phyloP scores from a whole-genome alignment of 2,888 invertebrate species.

The Leptogaster cylindrica region DNA sequence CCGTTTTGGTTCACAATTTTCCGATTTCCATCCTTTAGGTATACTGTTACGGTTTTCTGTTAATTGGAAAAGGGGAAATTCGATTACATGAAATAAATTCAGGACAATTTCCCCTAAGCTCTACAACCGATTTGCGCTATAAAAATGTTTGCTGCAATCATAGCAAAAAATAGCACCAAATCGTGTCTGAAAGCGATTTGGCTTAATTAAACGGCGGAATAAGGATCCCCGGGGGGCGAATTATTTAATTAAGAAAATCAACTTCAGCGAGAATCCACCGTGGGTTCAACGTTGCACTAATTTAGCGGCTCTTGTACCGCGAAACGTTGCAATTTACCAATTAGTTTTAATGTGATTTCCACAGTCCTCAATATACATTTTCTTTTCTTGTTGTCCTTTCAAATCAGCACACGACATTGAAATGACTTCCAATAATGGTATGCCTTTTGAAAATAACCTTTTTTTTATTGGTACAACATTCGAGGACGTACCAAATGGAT shows the following conservation, averaged over 20 bases:
- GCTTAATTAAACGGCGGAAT: constrained; percentile 12
- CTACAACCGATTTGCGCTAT: not conserved
- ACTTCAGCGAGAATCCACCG: not conserved
- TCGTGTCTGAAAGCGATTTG: not conserved
- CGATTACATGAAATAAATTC: constrained; percentile 36
- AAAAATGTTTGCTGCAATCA: not conserved
- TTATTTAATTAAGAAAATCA: constrained; percentile 33
- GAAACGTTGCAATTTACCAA: too few relatives aligned
- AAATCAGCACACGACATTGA: too few relatives aligned
- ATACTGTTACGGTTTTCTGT: not conserved
- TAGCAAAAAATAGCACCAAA: too few relatives aligned
- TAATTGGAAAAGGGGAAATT: constrained; percentile 36
- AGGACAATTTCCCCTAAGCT: constrained; percentile 1
- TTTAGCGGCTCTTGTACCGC: not conserved
- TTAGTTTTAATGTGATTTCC: constrained; percentile 7
- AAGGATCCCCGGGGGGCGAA: not conserved
- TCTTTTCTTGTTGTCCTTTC: too few relatives aligned
- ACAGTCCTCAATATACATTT: too few relatives aligned
- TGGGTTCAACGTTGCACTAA: not conserved
- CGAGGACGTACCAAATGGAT: constrained; percentile 25
- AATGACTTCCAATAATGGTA: too few relatives aligned
- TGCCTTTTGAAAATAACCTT: too few relatives aligned
- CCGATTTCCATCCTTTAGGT: too few relatives aligned
- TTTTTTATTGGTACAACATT: too few relatives aligned
- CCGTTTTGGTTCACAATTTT: too few relatives aligned